Evolutionary conservation across 2,797 vertebrate species (phyloP), one percentile per base, ranked within the genome.

Genomic region (Tragopan temminckii): DNA sequence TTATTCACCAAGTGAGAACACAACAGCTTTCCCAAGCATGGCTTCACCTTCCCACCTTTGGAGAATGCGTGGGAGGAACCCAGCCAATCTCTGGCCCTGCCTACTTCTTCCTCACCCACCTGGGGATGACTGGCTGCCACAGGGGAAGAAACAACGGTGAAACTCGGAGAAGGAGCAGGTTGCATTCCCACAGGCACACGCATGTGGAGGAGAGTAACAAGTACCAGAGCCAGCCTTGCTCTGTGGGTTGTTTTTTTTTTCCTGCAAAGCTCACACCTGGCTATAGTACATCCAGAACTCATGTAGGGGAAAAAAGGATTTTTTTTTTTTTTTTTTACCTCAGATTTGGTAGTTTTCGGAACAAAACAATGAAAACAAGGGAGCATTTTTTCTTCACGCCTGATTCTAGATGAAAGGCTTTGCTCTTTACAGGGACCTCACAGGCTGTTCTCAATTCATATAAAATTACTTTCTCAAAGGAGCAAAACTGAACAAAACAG

Each of bases 21-120:
- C 16, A 42, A 20, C 0, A 0, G 72, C 21, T 50, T n/a, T 57
- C 57, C 45, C 31, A 64, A 13, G 25, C 5, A 29, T 0, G 0
- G 7, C 13, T 29, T 81, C 29, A 20, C 38, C 35, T 48, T 36
- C 45, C 45, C 17, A 57, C 29, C 58, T 42, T 31, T 50, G 9
- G 1, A 2, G 7, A 12, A 31, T 24, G 21, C 2, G 6, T 0
- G 0, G 6, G 24, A 71, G 13, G 63, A 75, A 67, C 29, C 5
- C 45, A 11, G 19, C 24, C 42, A 23, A 35, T 29, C 36, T 64
- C 31, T 7, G 14, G 40, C 19, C 48, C 38, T 66, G n/a, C 62
- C 38, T 52, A 18, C 35, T 66, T 55, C 61, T 43, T 25, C 31
- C 24, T 66, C 38, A 35, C 19, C 48, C 9, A 12, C 38, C 40